phyloP scores from a whole-genome alignment of 1,140 invertebrate genomes.

The Eupristina koningsbergeri region DNA sequence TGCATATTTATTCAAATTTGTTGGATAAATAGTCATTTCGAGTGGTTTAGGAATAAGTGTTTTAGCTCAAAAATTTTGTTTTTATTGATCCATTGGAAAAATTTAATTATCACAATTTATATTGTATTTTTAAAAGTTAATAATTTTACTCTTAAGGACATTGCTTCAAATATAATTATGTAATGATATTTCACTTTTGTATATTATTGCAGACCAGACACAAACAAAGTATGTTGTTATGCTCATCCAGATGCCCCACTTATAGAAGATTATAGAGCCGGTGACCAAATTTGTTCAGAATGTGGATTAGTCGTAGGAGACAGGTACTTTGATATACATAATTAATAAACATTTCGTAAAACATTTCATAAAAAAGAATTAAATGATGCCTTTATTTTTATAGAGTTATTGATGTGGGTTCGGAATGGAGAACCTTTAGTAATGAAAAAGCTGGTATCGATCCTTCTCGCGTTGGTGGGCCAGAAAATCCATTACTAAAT shows the following conservation, averaged over 20 bases:
- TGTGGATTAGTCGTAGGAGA: constrained; percentile 99
- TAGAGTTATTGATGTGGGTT: constrained; percentile 99
- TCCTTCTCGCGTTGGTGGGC: constrained; percentile 98
- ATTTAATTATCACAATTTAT: neutral
- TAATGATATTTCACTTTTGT: neutral
- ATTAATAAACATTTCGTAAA: constrained; percentile 29
- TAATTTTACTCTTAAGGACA: neutral
- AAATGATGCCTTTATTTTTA: constrained; percentile 45
- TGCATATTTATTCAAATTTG: too few species aligned
- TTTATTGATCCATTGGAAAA: too few species aligned
- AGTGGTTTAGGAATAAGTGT: neutral
- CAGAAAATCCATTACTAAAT: constrained; percentile 95
- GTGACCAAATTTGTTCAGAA: constrained; percentile 98
- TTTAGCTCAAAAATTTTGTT: neutral
- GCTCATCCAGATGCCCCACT: constrained; percentile 95
- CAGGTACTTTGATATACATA: constrained; percentile 77
- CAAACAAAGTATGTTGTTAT: constrained; percentile 89
- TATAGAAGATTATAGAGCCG: constrained; percentile 98
- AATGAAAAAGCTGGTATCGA: constrained; percentile 98
- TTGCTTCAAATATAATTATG: neutral
- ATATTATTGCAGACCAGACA: constrained; percentile 75
- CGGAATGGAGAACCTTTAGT: constrained; percentile 99
- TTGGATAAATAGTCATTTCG: too few species aligned
- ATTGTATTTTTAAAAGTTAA: neutral
- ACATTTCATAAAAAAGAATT: neutral